Evolutionary conservation across 2,113 vertebrate genomes (phyloP).

Genomic region (Tylochromis polylepis): DNA sequence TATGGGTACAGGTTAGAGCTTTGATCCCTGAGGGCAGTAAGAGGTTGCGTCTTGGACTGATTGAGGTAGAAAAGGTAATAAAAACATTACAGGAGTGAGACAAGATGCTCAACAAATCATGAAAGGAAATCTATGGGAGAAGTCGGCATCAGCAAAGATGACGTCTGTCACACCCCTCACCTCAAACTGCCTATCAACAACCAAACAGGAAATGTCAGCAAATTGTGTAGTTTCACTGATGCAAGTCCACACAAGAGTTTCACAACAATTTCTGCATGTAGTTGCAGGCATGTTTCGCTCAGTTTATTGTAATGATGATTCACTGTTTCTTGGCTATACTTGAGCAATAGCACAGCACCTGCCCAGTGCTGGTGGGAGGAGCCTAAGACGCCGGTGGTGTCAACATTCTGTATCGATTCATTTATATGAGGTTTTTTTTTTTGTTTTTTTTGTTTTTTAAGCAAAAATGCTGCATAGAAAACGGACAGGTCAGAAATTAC

Average conservation of each 20-base stretch:
- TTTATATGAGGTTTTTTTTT: neutral
- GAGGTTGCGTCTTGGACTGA: neutral
- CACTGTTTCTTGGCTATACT: neutral
- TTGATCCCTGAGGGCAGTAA: neutral
- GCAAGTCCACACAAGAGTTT: neutral
- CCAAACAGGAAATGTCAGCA: neutral
- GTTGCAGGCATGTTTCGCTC: neutral
- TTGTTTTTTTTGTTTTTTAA: neutral
- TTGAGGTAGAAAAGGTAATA: neutral
- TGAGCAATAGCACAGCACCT: neutral
- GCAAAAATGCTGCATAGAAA: neutral
- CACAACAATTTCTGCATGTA: neutral
- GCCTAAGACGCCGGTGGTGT: neutral
- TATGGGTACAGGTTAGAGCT: neutral
- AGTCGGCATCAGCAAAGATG: neutral
- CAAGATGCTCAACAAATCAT: neutral
- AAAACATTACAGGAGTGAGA: neutral
- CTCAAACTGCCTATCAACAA: neutral
- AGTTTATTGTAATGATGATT: neutral
- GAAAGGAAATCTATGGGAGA: neutral
- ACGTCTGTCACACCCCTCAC: neutral
- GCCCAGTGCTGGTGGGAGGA: neutral
- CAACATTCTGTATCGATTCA: neutral
- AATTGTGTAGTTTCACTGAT: neutral
- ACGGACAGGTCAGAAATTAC: neutral